Evolutionary conservation across 2,797 vertebrate species (phyloP).

Genomic region (Silurus lanzhouensis): DNA sequence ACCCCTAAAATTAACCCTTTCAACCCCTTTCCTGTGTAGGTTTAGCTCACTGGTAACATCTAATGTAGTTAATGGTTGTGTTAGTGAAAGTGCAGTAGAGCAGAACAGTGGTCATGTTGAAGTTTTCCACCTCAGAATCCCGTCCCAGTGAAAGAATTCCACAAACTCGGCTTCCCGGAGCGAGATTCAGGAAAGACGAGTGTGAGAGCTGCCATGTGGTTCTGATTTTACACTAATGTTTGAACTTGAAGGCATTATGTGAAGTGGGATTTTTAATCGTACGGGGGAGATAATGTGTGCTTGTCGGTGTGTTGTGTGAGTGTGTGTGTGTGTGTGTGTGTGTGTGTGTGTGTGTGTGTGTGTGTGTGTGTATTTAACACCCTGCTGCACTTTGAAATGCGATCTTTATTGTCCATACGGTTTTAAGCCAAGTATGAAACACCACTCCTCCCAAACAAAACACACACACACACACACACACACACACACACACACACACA

Average conservation of each 20-base stretch:
- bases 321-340: slow-evolving; percentile 24
- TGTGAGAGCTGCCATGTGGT: slow-evolving; percentile 74
- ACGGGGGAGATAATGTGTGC: background rate
- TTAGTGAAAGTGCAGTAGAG: slow-evolving; percentile 54
- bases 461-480: slow-evolving; percentile 61
- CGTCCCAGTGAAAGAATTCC: slow-evolving; percentile 72
- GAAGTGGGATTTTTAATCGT: slow-evolving; percentile 71
- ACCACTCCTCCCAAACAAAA: slow-evolving; percentile 80
- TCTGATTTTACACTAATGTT: slow-evolving; percentile 73
- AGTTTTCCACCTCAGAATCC: slow-evolving; percentile 67
- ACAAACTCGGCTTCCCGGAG: slow-evolving; percentile 70
- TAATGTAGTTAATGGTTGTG: background rate
- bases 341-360: slow-evolving; percentile 24
- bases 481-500: slow-evolving; percentile 5
- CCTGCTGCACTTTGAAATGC: slow-evolving; percentile 85
- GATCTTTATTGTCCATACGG: slow-evolving; percentile 86
- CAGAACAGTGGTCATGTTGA: slow-evolving; percentile 64
- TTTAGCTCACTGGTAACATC: background rate
- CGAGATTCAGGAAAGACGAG: slow-evolving; percentile 72
- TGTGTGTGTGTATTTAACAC: slow-evolving; percentile 72
- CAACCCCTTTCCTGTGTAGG: no score
- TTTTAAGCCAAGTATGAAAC: slow-evolving; percentile 82
- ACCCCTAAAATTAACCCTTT: no score
- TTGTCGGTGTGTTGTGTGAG: background rate
- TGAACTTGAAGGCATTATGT: slow-evolving; percentile 72